Evolutionary conservation across 2,888 invertebrate genomes (phyloP).

Genomic region (Euclidia mi): DNA sequence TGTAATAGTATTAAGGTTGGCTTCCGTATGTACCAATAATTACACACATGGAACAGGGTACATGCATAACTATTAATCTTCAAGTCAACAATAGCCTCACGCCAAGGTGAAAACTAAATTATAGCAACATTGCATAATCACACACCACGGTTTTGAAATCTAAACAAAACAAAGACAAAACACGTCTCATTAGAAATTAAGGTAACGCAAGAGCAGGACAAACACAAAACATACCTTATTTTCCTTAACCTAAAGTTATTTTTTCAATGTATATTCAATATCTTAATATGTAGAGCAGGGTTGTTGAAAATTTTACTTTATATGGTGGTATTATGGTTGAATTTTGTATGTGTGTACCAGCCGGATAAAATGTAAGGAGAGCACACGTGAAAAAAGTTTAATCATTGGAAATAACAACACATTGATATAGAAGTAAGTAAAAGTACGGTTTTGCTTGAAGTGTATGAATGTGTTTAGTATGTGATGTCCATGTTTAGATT

Average conservation of each 20-base stretch:
- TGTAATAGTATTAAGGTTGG: no score
- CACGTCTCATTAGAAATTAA: slow-evolving; percentile 51
- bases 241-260: not conserved
- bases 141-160: slow-evolving; percentile 54
- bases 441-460: slow-evolving; percentile 23
- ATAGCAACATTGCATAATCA: slow-evolving; percentile 28
- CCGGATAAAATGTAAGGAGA: slow-evolving; percentile 26
- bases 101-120: slow-evolving; percentile 7
- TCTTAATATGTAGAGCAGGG: not conserved
- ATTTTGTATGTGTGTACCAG: not conserved
- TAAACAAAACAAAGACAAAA: slow-evolving; percentile 60
- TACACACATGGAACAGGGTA: no score
- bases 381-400: slow-evolving; percentile 54
- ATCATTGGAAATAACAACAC: slow-evolving; percentile 41
- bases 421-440: slow-evolving; percentile 46
- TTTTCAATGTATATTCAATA: slow-evolving; percentile 3
- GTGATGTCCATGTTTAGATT: slow-evolving; percentile 20
- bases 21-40: no score
- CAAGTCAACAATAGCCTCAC: not conserved
- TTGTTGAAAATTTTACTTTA: slow-evolving; percentile 11
- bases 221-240: slow-evolving; percentile 20
- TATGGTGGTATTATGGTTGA: not conserved
- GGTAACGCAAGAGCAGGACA: slow-evolving; percentile 26
- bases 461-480: slow-evolving; percentile 13
- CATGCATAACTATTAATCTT: no score